These are phyloP conservation scores for Cyclophora albipunctata DNA, from an alignment of 2,888 invertebrate genomes.

Conservation along the genomic window DNA sequence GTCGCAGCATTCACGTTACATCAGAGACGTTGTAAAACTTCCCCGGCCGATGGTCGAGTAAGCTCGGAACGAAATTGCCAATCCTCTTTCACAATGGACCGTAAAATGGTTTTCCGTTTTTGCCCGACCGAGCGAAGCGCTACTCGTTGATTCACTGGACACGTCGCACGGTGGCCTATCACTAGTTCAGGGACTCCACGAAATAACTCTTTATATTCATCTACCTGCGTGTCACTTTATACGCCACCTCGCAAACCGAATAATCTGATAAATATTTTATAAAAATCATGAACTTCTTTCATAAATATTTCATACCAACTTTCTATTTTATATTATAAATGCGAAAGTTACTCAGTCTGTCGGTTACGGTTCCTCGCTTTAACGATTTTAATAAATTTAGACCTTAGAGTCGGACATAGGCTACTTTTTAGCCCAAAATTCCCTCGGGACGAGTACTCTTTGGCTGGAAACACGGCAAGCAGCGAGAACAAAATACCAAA, in stretches of 20 bases:
- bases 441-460: too few species aligned
- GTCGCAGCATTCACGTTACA: slow-evolving; percentile 52
- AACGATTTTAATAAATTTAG: too few species aligned
- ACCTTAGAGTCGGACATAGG: too few species aligned
- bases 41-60: slow-evolving; percentile 67
- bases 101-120: slow-evolving; percentile 76
- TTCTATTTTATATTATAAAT: too few species aligned
- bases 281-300: too few species aligned
- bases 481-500: too few species aligned
- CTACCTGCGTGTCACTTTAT: slow-evolving; percentile 16
- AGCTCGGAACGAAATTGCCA: slow-evolving; percentile 72
- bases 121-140: slow-evolving; percentile 67
- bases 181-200: slow-evolving; percentile 58
- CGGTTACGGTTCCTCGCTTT: too few species aligned
- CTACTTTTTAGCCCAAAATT: too few species aligned
- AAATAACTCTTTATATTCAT: slow-evolving; percentile 57
- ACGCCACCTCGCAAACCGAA: slow-evolving; percentile 1
- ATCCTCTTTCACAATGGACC: slow-evolving; percentile 75
- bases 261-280: too few species aligned
- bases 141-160: slow-evolving; percentile 71
- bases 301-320: too few species aligned
- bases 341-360: too few species aligned
- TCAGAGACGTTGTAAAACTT: slow-evolving; percentile 67
- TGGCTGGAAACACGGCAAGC: too few species aligned
- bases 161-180: slow-evolving; percentile 66